Evolutionary conservation across 2,888 invertebrate species (phyloP).

Genomic region (Eledona agricola): DNA sequence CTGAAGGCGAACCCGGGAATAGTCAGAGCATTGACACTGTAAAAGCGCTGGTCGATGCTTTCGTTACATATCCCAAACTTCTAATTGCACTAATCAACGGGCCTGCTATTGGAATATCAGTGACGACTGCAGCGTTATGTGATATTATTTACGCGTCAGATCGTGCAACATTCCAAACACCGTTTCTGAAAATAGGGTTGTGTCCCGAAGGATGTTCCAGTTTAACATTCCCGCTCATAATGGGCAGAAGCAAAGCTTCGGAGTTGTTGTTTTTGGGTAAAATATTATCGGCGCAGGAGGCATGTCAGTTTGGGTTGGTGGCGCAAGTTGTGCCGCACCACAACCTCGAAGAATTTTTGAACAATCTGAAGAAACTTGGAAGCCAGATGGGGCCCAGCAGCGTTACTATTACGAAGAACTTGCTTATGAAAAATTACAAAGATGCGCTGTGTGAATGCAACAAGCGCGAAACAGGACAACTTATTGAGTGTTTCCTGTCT

Average conservation of each 20-base stretch:
- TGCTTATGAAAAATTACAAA: slow-evolving; percentile 70
- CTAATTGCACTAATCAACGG: slow-evolving; percentile 91
- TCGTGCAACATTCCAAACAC: slow-evolving; percentile 85
- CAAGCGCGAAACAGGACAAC: slow-evolving; percentile 72
- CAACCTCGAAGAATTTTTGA: slow-evolving; percentile 65
- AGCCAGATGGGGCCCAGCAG: slow-evolving; percentile 67
- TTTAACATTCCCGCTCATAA: slow-evolving; percentile 81
- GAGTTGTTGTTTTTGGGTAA: slow-evolving; percentile 69
- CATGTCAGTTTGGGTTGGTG: slow-evolving; percentile 78
- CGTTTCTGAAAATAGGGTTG: slow-evolving; percentile 86
- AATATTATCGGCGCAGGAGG: slow-evolving; percentile 82
- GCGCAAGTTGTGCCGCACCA: slow-evolving; percentile 77
- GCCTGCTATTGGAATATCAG: slow-evolving; percentile 90
- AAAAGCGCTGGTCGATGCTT: slow-evolving; percentile 71
- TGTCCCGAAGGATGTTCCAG: slow-evolving; percentile 91
- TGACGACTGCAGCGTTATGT: slow-evolving; percentile 84
- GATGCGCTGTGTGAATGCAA: slow-evolving; percentile 73
- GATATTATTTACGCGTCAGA: slow-evolving; percentile 92
- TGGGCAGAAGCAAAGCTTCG: slow-evolving; percentile 81
- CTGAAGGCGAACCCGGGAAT: slow-evolving; percentile 3
- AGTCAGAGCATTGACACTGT: slow-evolving; percentile 28
- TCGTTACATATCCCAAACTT: slow-evolving; percentile 89
- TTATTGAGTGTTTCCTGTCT: slow-evolving; percentile 71
- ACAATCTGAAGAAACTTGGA: slow-evolving; percentile 69
- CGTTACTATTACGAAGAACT: slow-evolving; percentile 73